phyloP scores from a whole-genome alignment of 2,797 vertebrate genomes.

The Tachyglossus aculeatus region DNA sequence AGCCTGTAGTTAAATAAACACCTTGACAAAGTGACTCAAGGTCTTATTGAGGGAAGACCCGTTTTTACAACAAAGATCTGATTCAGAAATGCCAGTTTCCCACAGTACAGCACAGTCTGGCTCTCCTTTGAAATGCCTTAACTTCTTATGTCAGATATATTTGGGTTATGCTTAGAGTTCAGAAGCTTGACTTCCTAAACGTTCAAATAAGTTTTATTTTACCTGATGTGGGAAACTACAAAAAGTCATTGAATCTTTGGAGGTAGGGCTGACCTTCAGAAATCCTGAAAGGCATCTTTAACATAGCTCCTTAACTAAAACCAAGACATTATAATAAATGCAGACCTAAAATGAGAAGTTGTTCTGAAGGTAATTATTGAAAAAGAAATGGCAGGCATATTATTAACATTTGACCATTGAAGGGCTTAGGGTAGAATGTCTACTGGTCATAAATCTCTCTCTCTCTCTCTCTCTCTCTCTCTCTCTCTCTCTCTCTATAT shows the following conservation, averaged over 20 bases:
- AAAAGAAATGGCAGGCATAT: background rate
- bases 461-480: background rate
- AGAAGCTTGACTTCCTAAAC: background rate
- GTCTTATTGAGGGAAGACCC: background rate
- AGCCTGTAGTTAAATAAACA: background rate
- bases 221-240: background rate
- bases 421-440: background rate
- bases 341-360: background rate
- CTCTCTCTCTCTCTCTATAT: background rate
- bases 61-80: background rate
- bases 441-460: background rate
- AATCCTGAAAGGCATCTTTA: background rate
- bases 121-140: background rate
- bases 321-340: background rate
- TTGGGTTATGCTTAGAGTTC: background rate
- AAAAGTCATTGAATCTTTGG: background rate
- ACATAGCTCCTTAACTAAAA: background rate
- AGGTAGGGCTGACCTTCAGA: background rate
- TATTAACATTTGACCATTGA: background rate
- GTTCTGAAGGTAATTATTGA: background rate
- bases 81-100: background rate
- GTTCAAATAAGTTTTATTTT: background rate
- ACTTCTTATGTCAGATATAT: background rate
- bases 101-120: background rate
- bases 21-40: background rate